A percentile compares a stretch with the other conserved stretches of the same genome.
Evolutionary conservation across 2,797 vertebrate species (phyloP).

Genomic region (Danio jaintianensis): DNA sequence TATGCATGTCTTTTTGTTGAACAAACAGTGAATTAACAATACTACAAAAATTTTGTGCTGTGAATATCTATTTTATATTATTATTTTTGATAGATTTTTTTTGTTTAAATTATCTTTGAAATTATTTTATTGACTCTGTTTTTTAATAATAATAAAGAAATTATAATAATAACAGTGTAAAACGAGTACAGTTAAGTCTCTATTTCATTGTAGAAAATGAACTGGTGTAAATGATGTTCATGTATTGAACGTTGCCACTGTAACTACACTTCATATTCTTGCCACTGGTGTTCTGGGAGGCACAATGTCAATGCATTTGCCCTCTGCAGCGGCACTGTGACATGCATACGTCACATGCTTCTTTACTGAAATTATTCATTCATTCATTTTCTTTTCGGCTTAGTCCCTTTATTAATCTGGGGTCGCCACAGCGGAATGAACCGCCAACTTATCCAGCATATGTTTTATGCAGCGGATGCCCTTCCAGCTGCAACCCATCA

Average conservation of each 20-base stretch:
- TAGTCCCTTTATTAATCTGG: no score
- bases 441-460: no score
- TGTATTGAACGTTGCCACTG: constrained; percentile 1
- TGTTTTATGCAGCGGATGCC: no score
- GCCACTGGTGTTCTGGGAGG: neutral
- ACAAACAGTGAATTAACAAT: no score
- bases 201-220: neutral
- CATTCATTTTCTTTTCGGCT: no score
- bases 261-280: neutral
- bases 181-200: neutral
- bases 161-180: neutral
- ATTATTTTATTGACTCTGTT: no score
- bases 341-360: constrained; percentile 2
- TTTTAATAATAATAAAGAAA: no score
- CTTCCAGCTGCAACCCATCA: no score
- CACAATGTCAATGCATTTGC: constrained; percentile 22
- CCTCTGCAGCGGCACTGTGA: constrained; percentile 7
- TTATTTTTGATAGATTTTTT: neutral
- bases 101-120: no score
- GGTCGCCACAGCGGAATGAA: no score
- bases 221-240: neutral
- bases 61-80: neutral
- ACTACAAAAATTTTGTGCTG: neutral
- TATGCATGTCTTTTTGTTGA: no score
- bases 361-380: neutral